Conservation (phyloP, 1,140 invertebrate genomes). For the Temnothorax nylanderi region DNA sequence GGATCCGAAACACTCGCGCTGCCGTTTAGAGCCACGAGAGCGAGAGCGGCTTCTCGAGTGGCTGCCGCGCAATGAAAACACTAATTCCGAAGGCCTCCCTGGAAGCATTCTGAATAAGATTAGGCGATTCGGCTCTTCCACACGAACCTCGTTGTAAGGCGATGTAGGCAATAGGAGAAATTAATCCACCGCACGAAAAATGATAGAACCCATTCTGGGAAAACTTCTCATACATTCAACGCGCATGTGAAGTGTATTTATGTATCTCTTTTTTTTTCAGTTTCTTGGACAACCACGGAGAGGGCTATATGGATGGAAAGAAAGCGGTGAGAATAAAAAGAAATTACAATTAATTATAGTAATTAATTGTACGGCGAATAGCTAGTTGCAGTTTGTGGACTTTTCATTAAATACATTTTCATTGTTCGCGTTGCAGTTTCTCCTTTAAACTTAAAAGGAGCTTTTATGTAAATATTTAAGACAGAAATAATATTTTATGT, state of each 20-base stretch:
- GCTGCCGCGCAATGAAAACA: constrained; percentile 82
- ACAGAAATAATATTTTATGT: neutral
- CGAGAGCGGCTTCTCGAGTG: constrained; percentile 67
- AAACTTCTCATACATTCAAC: constrained; percentile 30
- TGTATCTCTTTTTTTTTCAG: constrained; percentile 2
- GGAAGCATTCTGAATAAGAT: constrained; percentile 48
- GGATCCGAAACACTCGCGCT: constrained; percentile 66
- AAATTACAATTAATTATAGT: neutral
- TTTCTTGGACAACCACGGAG: no score
- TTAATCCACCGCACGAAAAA: constrained; percentile 40
- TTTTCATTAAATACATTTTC: neutral
- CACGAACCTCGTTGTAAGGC: neutral
- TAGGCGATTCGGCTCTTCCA: constrained; percentile 42
- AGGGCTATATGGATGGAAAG: neutral
- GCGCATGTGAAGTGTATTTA: constrained; percentile 18
- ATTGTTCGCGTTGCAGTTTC: neutral
- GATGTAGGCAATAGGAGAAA: neutral
- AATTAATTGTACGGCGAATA: neutral
- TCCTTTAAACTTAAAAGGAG: neutral
- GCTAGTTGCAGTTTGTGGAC: neutral
- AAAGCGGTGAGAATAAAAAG: neutral
- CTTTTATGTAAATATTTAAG: neutral
- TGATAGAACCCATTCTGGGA: neutral
- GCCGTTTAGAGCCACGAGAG: constrained; percentile 50
- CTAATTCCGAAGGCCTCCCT: constrained; percentile 74